These are phyloP conservation scores for Bucco capensis DNA, from an alignment of 2,113 vertebrate species.

Conservation along the genomic window DNA sequence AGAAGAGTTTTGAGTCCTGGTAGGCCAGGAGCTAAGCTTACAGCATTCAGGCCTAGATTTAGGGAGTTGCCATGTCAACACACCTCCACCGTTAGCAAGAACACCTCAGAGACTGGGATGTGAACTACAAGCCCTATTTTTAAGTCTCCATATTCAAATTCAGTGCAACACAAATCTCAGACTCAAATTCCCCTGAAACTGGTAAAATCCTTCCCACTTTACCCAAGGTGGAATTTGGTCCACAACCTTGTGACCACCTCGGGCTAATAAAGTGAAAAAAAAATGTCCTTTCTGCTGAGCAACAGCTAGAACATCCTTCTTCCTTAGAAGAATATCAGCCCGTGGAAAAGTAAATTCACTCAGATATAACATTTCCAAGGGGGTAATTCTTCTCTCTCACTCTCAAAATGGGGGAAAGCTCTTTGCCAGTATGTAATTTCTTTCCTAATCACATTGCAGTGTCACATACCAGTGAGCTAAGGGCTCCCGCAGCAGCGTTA, in stretches of 20 bases:
- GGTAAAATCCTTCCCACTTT: background rate
- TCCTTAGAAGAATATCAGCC: constrained; percentile 45
- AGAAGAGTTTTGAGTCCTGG: background rate
- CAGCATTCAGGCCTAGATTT: constrained; percentile 45
- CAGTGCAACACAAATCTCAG: background rate
- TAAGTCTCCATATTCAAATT: constrained; percentile 52
- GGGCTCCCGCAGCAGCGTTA: constrained; percentile 57
- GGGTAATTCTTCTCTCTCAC: constrained; percentile 48
- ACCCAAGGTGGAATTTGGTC: background rate
- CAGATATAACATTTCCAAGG: constrained; percentile 49
- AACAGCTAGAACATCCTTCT: constrained; percentile 20
- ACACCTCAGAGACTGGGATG: constrained; percentile 57
- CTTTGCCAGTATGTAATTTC: constrained; percentile 60
- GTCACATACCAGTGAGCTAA: constrained; percentile 68
- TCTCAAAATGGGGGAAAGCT: constrained; percentile 44
- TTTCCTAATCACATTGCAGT: constrained; percentile 69
- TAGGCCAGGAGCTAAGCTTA: constrained; percentile 40
- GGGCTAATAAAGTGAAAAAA: background rate
- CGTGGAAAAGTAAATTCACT: constrained; percentile 52
- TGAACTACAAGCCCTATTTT: constrained; percentile 63
- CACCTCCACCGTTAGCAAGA: constrained; percentile 51
- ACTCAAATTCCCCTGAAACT: background rate
- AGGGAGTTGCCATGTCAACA: constrained; percentile 65
- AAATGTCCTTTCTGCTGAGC: background rate
- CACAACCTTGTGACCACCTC: background rate